Evolutionary conservation across 2,888 invertebrate genomes (phyloP).

Genomic region (Cremastinae sp.): DNA sequence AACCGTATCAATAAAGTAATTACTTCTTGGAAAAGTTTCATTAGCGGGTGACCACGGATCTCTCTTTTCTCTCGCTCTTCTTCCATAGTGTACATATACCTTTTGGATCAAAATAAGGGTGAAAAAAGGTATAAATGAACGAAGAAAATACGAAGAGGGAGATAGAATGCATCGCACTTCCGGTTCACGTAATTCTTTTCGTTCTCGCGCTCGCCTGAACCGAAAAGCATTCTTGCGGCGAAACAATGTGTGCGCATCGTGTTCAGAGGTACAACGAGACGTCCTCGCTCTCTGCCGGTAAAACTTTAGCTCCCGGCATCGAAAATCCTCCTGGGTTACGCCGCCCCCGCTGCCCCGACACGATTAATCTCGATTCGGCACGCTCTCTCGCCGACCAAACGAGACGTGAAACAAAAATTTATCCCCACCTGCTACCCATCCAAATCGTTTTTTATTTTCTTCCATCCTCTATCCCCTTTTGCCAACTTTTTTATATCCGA

Average conservation of each 20-base stretch:
- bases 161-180: conserved; percentile 68
- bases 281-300: conserved; percentile 19
- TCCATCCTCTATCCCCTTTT: not conserved
- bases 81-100: conserved; percentile 6
- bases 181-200: conserved; percentile 72
- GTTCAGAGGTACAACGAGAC: conserved; percentile 21
- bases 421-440: conserved; percentile 10
- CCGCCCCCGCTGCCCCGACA: conserved; percentile 1
- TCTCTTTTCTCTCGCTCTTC: conserved; percentile 52
- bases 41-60: conserved; percentile 70
- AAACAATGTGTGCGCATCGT: conserved; percentile 42
- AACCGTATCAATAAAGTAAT: conserved; percentile 78
- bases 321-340: conserved; percentile 31
- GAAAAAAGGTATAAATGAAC: conserved; percentile 31
- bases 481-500: conserved; percentile 4
- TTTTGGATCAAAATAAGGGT: conserved; percentile 9
- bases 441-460: not conserved
- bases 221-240: conserved; percentile 21
- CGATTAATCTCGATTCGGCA: conserved; percentile 59
- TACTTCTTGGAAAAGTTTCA: conserved; percentile 75
- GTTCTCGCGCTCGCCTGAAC: conserved; percentile 60
- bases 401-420: conserved; percentile 48
- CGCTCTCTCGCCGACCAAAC: conserved; percentile 31
- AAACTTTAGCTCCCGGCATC: conserved; percentile 29
- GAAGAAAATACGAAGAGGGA: not conserved